Conservation (phyloP, 2,888 invertebrate species). For the Tachystola acroxantha region DNA sequence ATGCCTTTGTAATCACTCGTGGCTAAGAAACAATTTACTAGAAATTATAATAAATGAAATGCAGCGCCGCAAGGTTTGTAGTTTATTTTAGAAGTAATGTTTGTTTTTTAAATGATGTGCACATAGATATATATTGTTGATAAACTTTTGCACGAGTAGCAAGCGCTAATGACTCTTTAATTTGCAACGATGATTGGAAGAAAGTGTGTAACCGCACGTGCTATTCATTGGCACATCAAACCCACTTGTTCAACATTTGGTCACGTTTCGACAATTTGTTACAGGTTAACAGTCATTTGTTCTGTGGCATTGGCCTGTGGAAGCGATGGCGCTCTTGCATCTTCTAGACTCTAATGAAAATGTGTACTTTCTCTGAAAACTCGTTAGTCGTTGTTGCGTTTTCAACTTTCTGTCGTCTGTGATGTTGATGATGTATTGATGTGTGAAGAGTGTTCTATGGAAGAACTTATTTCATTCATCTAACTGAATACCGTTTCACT, state of each 20-base stretch:
- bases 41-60: no score
- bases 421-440: no score
- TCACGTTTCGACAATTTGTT: conserved; percentile 14
- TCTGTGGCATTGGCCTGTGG: not conserved
- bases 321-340: not conserved
- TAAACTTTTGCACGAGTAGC: no score
- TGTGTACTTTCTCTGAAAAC: not conserved
- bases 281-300: conserved; percentile 2
- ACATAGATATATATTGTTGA: no score
- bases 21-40: no score
- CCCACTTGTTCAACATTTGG: not conserved
- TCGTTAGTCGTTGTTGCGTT: conserved; percentile 4
- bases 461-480: conserved; percentile 22
- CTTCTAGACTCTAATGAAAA: no score
- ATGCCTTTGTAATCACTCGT: no score
- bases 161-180: conserved; percentile 1
- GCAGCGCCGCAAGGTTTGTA: no score
- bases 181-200: conserved; percentile 8
- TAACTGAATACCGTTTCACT: conserved; percentile 25
- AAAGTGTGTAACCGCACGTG: conserved; percentile 8
- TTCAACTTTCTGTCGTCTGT: conserved; percentile 14
- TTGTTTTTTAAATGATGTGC: no score
- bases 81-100: no score
- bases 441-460: conserved; percentile 16
- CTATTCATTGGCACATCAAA: not conserved